Conservation (phyloP, 2,888 invertebrate genomes). For the Entomobrya multifasciata region DNA sequence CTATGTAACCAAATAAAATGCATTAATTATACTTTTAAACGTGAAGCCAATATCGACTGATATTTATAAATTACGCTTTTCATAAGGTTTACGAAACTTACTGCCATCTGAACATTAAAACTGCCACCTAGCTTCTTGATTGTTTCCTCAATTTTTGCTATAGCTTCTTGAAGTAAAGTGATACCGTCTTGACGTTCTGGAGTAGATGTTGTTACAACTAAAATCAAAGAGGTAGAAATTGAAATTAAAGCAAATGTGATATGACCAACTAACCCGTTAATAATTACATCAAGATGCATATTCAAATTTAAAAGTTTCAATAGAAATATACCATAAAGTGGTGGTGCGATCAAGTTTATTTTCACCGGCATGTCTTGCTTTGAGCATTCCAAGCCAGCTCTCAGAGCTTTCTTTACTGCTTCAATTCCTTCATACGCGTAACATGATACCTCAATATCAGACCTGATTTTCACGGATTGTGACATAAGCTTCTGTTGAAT, state of each 20-base stretch:
- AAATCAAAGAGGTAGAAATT: constrained; percentile 76
- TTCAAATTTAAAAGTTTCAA: too few relatives aligned
- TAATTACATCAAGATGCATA: too few relatives aligned
- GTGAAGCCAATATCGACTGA: too few relatives aligned
- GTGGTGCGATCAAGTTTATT: constrained; percentile 99
- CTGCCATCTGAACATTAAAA: constrained; percentile 96
- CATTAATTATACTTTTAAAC: not conserved
- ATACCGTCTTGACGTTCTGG: constrained; percentile 97
- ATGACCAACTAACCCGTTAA: too few relatives aligned
- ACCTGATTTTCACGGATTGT: constrained; percentile 97
- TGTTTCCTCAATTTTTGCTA: constrained; percentile 91
- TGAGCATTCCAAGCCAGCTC: constrained; percentile 93
- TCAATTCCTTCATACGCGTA: constrained; percentile 99
- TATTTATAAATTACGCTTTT: not conserved
- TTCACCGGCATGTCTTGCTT: constrained; percentile 97
- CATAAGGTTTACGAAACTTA: constrained; percentile 82
- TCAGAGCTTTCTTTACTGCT: constrained; percentile 96
- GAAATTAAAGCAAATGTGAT: not conserved
- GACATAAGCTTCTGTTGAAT: constrained; percentile 98
- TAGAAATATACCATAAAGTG: constrained; percentile 89
- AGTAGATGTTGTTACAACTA: constrained; percentile 98
- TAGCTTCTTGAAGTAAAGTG: constrained; percentile 92
- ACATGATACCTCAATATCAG: constrained; percentile 96
- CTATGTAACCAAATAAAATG: constrained; percentile 82
- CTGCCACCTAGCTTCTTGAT: constrained; percentile 93